Base-by-base conservation (phyloP, 1,140 invertebrate genomes). In the Ctenoplectra terminalis region DNA sequence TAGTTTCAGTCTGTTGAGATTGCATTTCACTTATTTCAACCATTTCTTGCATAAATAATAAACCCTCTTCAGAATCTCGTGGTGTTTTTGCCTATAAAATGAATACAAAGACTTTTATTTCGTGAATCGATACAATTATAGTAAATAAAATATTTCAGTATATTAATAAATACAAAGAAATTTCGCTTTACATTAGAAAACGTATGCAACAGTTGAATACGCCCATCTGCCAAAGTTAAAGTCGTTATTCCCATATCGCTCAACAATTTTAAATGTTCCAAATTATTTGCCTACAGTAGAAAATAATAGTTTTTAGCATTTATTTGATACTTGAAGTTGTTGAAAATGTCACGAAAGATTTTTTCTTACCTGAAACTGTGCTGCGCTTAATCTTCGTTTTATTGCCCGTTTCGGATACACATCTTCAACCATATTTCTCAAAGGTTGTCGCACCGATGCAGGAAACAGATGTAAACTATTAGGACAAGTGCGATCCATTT, bases 11-110 rank as follows among this genome's bases (percentile, higher is more conserved):
- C 87, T 95, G 95, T 79, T 96, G 93, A 20, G 94, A 91, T 91
- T 97, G 96, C 77, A 95, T 93, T 90, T 97, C 97, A 48, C 97
- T 98, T 60, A 98, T 93, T 93, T 99, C 97, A 13, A 98, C 96
- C 98, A 99, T 99, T 94, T 99, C 99, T 90, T 99, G 97, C 98
- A 99, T 99, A 90, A 99, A 99, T 43, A 97, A 94, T 34, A 99
- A 91, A 1, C 99, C 99, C 94, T 99, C 97, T 90, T 99, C 97
- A 2, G 98, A 98, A 90, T 98, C 97, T 84, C 96, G 96, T 20
- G 96, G 93, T 63, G 96, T 96, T 90, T 96, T 96, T 17, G 98
- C 98, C 98, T 98, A 90, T 66, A 61, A 67, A 83, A 76, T 23
- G 37, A 43, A 72, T 50, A 17, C 5, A 58, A 29, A 26, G 2